Conservation (phyloP, 30 jellyfish, hydroid and myxozoan species). For the Hydra vulgaris region DNA sequence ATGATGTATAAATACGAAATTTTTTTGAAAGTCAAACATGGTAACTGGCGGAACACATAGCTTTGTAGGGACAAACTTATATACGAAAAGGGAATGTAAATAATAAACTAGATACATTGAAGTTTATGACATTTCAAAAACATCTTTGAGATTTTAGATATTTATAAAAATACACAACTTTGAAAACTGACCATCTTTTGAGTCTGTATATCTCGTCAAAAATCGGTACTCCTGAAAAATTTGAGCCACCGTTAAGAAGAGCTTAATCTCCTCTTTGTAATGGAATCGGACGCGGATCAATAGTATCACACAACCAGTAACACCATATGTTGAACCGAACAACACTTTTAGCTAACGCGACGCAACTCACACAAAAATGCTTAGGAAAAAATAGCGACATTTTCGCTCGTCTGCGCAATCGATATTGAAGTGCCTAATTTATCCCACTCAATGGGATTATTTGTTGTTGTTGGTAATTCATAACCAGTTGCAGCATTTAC, state of each 20-base stretch:
- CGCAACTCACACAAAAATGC: neutral
- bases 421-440: neutral
- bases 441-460: too few relatives aligned
- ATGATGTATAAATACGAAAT: neutral
- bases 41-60: neutral
- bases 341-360: neutral
- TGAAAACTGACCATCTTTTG: neutral
- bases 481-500: too few relatives aligned
- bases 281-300: neutral
- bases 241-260: neutral
- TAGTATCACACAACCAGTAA: neutral
- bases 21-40: neutral
- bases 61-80: neutral
- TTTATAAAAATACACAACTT: neutral
- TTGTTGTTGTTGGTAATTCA: too few relatives aligned
- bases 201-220: neutral
- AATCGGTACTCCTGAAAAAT: neutral
- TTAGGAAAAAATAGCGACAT: neutral
- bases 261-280: neutral
- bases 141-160: neutral
- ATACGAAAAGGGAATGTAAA: neutral
- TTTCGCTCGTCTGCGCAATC: neutral
- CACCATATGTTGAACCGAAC: neutral
- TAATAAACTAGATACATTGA: neutral
- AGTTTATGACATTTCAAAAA: neutral